A percentile compares a stretch with the other conserved stretches of the same genome.
These are phyloP conservation scores for Liodrosophila aerea DNA, from an alignment of 2,888 invertebrate genomes.

Conservation along the genomic window DNA sequence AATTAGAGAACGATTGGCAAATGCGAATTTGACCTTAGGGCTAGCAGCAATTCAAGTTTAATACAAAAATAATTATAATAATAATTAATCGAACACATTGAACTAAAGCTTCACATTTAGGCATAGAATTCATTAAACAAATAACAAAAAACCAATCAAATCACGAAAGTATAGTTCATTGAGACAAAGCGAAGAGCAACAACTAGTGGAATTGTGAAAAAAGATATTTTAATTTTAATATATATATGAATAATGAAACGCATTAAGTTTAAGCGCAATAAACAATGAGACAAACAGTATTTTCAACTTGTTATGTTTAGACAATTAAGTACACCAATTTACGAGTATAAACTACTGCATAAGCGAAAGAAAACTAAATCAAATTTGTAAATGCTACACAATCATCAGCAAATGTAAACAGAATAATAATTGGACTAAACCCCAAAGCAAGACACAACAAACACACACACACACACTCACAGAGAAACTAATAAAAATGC, in stretches of 20 bases:
- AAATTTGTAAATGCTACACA: slow-evolving; percentile 64
- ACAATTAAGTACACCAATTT: slow-evolving; percentile 56
- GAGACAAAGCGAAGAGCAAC: slow-evolving; percentile 8
- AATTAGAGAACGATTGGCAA: slow-evolving; percentile 33
- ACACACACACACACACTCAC: slow-evolving; percentile 20
- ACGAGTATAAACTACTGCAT: slow-evolving; percentile 37
- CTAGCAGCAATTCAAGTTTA: slow-evolving; percentile 33
- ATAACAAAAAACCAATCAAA: slow-evolving; percentile 23
- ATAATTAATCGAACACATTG: slow-evolving; percentile 5
- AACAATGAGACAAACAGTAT: slow-evolving; percentile 39
- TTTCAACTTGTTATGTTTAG: slow-evolving; percentile 69
- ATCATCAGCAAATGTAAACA: slow-evolving; percentile 2
- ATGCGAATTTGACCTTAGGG: slow-evolving; percentile 21
- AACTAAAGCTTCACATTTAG: slow-evolving; percentile 53
- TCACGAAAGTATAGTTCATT: too few species aligned
- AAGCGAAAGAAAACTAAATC: slow-evolving; percentile 32
- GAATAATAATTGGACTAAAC: slow-evolving; percentile 11
- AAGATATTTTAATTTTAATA: slow-evolving; percentile 50
- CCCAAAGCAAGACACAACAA: slow-evolving; percentile 24
- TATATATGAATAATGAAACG: slow-evolving; percentile 34
- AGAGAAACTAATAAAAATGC: slow-evolving; percentile 62
- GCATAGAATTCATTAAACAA: slow-evolving; percentile 42
- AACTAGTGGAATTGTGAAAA: slow-evolving; percentile 74
- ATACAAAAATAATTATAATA: slow-evolving; percentile 35
- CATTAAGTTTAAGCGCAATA: slow-evolving; percentile 64